Conservation (phyloP, 2,888 invertebrate species). For the Eremobia ochroleuca region DNA sequence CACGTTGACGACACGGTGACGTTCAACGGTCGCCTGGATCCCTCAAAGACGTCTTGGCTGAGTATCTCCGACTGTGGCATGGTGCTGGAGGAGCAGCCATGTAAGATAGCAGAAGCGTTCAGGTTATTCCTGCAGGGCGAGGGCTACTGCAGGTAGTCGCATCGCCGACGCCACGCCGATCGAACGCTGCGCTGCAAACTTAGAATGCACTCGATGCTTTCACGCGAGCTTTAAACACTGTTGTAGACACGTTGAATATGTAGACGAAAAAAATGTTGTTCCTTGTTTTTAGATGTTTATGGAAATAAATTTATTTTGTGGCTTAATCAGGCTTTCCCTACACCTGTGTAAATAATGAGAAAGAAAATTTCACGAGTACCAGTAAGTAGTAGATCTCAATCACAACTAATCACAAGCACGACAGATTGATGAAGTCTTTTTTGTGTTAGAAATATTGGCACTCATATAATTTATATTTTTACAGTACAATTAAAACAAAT, state of each 20-base stretch:
- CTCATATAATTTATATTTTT: constrained; percentile 5
- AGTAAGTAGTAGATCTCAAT: not conserved
- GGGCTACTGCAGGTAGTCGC: constrained; percentile 96
- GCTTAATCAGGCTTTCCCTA: constrained; percentile 77
- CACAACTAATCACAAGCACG: constrained; percentile 13
- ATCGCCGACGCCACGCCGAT: constrained; percentile 67
- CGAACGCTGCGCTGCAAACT: constrained; percentile 80
- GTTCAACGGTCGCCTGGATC: constrained; percentile 98
- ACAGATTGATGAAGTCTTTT: constrained; percentile 1
- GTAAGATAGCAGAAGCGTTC: constrained; percentile 99
- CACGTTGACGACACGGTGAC: constrained; percentile 99
- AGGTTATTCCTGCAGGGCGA: constrained; percentile 99
- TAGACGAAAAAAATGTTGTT: constrained; percentile 85
- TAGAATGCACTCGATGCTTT: constrained; percentile 89
- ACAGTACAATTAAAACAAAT: constrained; percentile 10
- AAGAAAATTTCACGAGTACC: not conserved
- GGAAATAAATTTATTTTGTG: constrained; percentile 88
- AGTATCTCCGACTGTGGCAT: constrained; percentile 99
- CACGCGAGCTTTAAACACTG: constrained; percentile 90
- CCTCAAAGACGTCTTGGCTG: constrained; percentile 99
- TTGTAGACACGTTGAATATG: constrained; percentile 87
- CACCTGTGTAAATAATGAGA: constrained; percentile 56
- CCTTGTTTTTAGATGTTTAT: constrained; percentile 87
- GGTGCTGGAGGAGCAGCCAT: constrained; percentile 99
- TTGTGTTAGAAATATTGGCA: not conserved